Percentiles rank a stretch among this genome's conserved stretches.
Evolutionary conservation across 2,888 invertebrate genomes (phyloP).

Genomic region (Boloria selene): DNA sequence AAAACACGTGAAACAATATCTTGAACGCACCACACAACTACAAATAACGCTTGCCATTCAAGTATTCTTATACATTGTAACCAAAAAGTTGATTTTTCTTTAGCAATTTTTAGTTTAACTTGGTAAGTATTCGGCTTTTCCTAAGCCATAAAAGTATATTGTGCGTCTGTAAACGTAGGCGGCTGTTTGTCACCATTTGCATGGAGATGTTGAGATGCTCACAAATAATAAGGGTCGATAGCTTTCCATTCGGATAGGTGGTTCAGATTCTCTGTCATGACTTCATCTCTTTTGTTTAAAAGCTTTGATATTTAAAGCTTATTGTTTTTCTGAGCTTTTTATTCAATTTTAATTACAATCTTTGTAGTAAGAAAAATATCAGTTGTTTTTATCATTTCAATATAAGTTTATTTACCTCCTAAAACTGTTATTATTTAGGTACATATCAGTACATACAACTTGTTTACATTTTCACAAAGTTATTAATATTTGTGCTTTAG

Average conservation of each 20-base stretch:
- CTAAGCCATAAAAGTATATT: conserved; percentile 79
- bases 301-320: neutral
- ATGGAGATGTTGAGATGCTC: conserved; percentile 62
- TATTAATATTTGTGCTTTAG: no score
- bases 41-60: neutral
- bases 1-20: conserved; percentile 82
- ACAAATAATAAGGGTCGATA: conserved; percentile 39
- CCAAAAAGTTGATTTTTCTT: conserved; percentile 44
- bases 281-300: conserved; percentile 3
- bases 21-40: conserved; percentile 48
- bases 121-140: conserved; percentile 67
- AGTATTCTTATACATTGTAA: conserved; percentile 33
- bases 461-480: no score
- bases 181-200: conserved; percentile 80
- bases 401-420: no score
- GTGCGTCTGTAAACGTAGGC: conserved; percentile 76
- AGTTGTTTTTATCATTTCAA: no score
- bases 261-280: conserved; percentile 15
- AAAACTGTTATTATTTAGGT: no score
- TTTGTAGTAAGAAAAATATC: no score
- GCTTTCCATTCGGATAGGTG: conserved; percentile 37
- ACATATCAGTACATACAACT: no score
- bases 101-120: conserved; percentile 31
- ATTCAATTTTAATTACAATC: no score
- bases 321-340: neutral